These are phyloP conservation scores for Dromas ardeola DNA, from an alignment of 2,113 vertebrate genomes.

Conservation along the genomic window DNA sequence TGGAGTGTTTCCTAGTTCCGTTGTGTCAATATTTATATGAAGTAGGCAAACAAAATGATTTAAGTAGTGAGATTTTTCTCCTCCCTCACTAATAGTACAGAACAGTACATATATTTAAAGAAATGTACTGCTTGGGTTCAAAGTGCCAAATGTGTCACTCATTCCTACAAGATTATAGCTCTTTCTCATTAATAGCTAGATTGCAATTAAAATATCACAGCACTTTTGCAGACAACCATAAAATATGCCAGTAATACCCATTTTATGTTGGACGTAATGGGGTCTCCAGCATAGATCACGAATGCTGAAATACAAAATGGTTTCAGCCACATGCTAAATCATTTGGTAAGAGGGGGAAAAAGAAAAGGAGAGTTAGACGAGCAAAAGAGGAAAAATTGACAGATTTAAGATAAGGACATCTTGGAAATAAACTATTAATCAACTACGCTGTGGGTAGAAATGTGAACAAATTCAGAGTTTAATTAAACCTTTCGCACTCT, in stretches of 20 bases:
- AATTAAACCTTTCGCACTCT: background rate
- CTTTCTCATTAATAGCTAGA: conserved; percentile 3
- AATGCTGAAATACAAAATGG: background rate
- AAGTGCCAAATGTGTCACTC: background rate
- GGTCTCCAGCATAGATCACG: background rate
- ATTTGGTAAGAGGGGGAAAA: background rate
- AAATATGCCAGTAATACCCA: background rate
- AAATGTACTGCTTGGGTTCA: background rate
- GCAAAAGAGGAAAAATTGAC: background rate
- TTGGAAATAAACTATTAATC: background rate
- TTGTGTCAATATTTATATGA: background rate
- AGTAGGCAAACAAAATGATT: background rate
- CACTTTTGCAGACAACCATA: conserved; percentile 8
- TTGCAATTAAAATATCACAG: conserved; percentile 30
- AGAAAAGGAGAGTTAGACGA: background rate
- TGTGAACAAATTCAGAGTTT: background rate
- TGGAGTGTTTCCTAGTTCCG: background rate
- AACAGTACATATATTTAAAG: background rate
- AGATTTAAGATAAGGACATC: background rate
- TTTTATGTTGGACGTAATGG: conserved; percentile 19
- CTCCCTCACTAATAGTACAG: background rate
- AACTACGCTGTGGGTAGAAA: background rate
- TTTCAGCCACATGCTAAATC: background rate
- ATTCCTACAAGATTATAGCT: background rate
- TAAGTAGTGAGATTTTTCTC: background rate